Base-by-base conservation (phyloP, 2,888 invertebrate species). In the Cybosia mesomella region DNA sequence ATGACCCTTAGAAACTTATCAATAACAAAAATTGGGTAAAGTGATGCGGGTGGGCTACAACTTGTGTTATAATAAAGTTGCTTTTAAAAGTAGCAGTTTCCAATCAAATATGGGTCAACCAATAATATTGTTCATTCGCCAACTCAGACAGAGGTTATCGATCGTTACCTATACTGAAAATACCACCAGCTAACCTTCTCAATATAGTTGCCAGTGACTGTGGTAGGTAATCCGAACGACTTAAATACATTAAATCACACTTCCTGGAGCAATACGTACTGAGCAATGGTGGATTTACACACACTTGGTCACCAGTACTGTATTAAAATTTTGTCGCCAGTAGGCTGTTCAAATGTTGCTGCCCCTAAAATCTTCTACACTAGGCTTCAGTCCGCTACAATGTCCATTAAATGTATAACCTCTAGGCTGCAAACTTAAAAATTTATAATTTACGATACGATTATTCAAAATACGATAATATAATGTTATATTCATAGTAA, bases 131-230 rank as follows among this genome's bases (percentile, higher is more conserved):
- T 18, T 43, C n/a, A n/a, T n/a, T 49, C n/a, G 49, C n/a, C 7
- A 49, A 5, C 49, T 49, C 49, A n/a, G 18, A 49, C 49, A 1
- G 1, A 49, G n/a, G n/a, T n/a, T 9, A n/a, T n/a, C n/a, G 9
- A 49, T n/a, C n/a, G 49, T n/a, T n/a, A 49, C 18, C n/a, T n/a
- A 49, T 49, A n/a, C n/a, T n/a, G 49, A 49, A 49, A 49, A 49
- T 49, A 49, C 9, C n/a, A n/a, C 0, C 49, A 49, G n/a, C 5
- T 49, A 49, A n/a, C 49, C 49, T 49, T 49, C 49, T 9, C 49
- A 49, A 49, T 49, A 49, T 49, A 49, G 49, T 49, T 49, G n/a
- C n/a, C 49, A 49, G n/a, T n/a, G 18, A 18, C 43, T 43, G 43
- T 7, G 18, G 49, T 49, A 1, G 49, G 49, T n/a, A 49, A 49